phyloP scores from a whole-genome alignment of 64 coral and sea anemone species.

The Actinia tenebrosa region DNA sequence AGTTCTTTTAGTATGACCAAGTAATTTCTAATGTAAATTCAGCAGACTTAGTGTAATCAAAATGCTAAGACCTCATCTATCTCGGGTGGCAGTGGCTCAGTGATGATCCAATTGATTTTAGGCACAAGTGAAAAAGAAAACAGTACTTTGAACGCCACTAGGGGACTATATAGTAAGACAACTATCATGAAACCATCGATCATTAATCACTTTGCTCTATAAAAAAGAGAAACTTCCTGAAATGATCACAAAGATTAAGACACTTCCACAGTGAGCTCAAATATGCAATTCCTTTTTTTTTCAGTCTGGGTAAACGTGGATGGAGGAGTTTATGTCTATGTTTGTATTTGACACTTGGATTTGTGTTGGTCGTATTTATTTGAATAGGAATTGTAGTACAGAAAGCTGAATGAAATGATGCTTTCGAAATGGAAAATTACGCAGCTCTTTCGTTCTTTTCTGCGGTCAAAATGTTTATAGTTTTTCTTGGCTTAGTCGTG shows the following conservation, averaged over 20 bases:
- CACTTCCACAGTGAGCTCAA: conserved; percentile 7
- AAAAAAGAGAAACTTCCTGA: conserved; percentile 21
- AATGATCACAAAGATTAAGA: conserved; percentile 14
- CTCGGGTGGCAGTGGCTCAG: neutral
- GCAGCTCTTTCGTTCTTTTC: neutral
- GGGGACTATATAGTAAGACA: neutral
- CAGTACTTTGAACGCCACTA: neutral
- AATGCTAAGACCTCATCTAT: conserved; percentile 22
- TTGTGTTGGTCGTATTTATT: neutral
- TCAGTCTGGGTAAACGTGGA: conserved; percentile 8
- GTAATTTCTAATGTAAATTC: conserved; percentile 40
- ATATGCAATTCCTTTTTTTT: conserved; percentile 5
- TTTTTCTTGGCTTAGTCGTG: neutral
- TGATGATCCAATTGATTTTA: conserved; percentile 21
- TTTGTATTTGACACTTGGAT: conserved; percentile 13
- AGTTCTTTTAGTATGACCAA: conserved; percentile 13
- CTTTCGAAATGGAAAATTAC: neutral
- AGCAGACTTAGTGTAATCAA: conserved; percentile 27
- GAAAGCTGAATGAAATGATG: neutral
- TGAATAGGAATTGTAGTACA: conserved; percentile 11
- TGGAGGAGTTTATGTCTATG: neutral
- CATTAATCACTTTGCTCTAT: conserved; percentile 24
- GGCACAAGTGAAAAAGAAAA: conserved; percentile 28
- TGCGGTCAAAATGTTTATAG: conserved; percentile 7
- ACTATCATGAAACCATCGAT: neutral